Evolutionary conservation across 2,888 invertebrate genomes (phyloP), one percentile per base, ranked within the genome.

Genomic region (Drosophila anomalata): DNA sequence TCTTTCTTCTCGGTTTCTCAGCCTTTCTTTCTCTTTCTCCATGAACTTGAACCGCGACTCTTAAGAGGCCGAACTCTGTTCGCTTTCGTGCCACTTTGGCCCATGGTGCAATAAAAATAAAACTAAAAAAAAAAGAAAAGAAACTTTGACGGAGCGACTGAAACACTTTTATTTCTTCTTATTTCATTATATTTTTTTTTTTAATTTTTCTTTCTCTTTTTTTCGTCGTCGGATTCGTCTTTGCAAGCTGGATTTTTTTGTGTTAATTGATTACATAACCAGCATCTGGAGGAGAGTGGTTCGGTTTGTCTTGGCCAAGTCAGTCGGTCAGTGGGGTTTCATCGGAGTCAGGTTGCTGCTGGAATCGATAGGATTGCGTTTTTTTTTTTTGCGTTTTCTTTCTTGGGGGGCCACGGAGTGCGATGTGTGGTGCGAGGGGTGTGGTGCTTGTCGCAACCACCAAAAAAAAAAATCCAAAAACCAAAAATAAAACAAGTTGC

Each of bases 201-300:
- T 54, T 51, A 5, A 54, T 74, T 53, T 55, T 46, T 50, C 47
- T 44, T 33, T 56, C 61, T 44, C 54, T 36, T 51, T 44, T 60
- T 60, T 17, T 39, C 7, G 12, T 14, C 8, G 29, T 44, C 41
- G 52, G 60, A 57, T 75, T 59, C 53, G 66, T 63, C 61, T 77
- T 52, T 65, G 51, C 54, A 48, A 54, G 63, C 54, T 42, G 41
- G 50, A 65, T 60, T 54, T 55, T 79, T 79, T 82, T 78, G 87
- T 81, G 83, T 87, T 89, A 84, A 84, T 84, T 84, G 88, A 89
- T 84, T 84, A 77, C 83, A 84, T 84, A 89, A 83, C 61, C 53
- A 52, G 44, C 41, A 31, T 62, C 33, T 54, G 54, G 47, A 65
- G 65, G 52, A 65, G 65, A 53, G 65, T 46, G 65, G 33, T 36